phyloP scores from a whole-genome alignment of 2,888 invertebrate species.

The Hydropsyche betteni region DNA sequence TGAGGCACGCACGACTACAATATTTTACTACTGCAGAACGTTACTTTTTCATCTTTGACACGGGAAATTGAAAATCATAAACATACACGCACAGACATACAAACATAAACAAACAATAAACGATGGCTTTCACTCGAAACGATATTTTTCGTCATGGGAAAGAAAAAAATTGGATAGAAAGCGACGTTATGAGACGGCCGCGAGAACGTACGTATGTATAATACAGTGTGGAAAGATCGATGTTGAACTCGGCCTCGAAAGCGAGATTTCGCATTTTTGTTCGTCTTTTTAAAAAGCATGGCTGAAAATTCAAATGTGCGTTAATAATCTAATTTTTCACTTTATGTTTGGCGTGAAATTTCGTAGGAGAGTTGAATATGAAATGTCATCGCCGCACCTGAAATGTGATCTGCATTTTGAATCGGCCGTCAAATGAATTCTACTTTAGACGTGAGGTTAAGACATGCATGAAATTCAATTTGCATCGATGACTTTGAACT shows the following conservation, averaged over 20 bases:
- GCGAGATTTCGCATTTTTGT: slow-evolving; percentile 7
- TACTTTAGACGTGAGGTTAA: slow-evolving; percentile 13
- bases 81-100: slow-evolving; percentile 8
- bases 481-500: neutral
- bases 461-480: slow-evolving; percentile 28
- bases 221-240: neutral
- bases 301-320: slow-evolving; percentile 22
- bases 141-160: neutral
- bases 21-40: slow-evolving; percentile 21
- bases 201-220: neutral
- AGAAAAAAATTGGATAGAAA: too few species aligned
- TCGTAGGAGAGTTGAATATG: slow-evolving; percentile 21
- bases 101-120: slow-evolving; percentile 13
- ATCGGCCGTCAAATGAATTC: slow-evolving; percentile 3
- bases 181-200: too few species aligned
- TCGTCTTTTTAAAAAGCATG: too few species aligned
- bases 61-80: slow-evolving; percentile 33
- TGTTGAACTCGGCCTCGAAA: neutral
- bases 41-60: slow-evolving; percentile 25
- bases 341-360: slow-evolving; percentile 19
- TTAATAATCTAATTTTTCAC: slow-evolving; percentile 31
- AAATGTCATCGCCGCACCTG: slow-evolving; percentile 19
- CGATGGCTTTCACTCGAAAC: slow-evolving; percentile 18
- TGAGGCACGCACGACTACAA: neutral
- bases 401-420: slow-evolving; percentile 30